Base-by-base conservation (phyloP, 2,797 vertebrate genomes). In the Gymnopithys bicolor region DNA sequence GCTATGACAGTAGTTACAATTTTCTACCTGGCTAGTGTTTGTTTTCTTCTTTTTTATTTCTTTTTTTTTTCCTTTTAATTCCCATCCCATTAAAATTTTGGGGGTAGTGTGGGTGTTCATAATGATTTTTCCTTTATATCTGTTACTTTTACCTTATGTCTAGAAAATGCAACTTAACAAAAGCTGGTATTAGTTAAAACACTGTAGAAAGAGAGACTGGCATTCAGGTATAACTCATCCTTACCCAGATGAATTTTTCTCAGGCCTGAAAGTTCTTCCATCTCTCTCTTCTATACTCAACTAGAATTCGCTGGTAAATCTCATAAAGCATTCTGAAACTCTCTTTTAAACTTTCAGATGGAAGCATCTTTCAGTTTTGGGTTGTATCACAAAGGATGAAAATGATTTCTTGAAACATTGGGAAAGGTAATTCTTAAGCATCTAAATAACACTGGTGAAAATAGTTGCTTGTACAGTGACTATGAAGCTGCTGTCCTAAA, bases 401-500 rank as follows among this genome's bases (percentile, higher is more conserved):
- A 90, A 82, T 19, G 1, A 25, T 56, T 74, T 79, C 51, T 74
- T 77, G 27, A 77, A 43, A 63, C 48, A 83, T 27, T 32, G 35
- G 9, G 22, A 51, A 89, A 74, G 18, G 25, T 53, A 74, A 35
- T 78, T 60, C 51, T 82, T 68, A 75, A 94, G 87, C 70, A 56
- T 67, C 55, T 55, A 78, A 91, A 89, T 55, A 73, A 79, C 21
- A 13, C 9, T 33, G 49, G 83, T 75, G 51, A 78, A 94, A 83
- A 62, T 37, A 32, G 19, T 74, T 84, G 63, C 41, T 81, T 81
- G 13, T 52, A 78, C 8, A 60, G 45, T 90, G 67, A 51, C 33
- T 78, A 35, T 68, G 66, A 88, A 95, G 59, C 79, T 78, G 64
- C 41, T 77, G 39, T 91, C 92, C 84, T 86, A 71, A 87, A 96